Conservation (phyloP, 92 coral and sea anemone species). For the Actinostola sp. region DNA sequence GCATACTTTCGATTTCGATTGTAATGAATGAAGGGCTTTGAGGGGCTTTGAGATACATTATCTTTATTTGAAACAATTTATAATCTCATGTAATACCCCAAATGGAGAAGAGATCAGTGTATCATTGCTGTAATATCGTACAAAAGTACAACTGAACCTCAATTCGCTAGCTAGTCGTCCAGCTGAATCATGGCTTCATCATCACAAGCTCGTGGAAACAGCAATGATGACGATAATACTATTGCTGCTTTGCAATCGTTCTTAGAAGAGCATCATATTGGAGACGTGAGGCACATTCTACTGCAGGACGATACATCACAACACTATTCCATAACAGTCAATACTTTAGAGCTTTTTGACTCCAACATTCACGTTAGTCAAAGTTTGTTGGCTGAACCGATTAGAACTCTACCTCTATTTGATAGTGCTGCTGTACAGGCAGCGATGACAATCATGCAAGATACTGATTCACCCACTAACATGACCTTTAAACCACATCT, state of each 20-base stretch:
- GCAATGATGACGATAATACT: constrained; percentile 49
- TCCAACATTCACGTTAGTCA: constrained; percentile 85
- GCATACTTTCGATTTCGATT: not conserved
- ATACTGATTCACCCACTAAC: constrained; percentile 56
- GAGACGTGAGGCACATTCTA: constrained; percentile 74
- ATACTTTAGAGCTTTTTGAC: constrained; percentile 89
- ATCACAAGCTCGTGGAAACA: not conserved
- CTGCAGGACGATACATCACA: constrained; percentile 72
- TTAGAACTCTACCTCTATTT: constrained; percentile 83
- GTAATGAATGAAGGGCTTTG: not conserved
- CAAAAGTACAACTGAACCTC: too few relatives aligned
- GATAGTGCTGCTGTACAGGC: constrained; percentile 83
- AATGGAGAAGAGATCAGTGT: too few relatives aligned
- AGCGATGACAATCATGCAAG: constrained; percentile 65
- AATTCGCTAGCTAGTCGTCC: too few relatives aligned
- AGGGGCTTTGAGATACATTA: too few relatives aligned
- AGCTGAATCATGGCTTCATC: constrained; percentile 7
- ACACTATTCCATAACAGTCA: constrained; percentile 85
- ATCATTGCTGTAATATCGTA: too few relatives aligned
- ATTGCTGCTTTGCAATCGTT: constrained; percentile 76
- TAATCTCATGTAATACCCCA: too few relatives aligned
- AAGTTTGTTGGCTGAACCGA: constrained; percentile 78
- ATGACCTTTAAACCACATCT: constrained; percentile 81
- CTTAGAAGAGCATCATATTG: constrained; percentile 75
- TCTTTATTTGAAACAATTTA: too few relatives aligned